These are phyloP conservation scores for Macrobrachium nipponense DNA, from an alignment of 1,140 invertebrate genomes.

Conservation along the genomic window DNA sequence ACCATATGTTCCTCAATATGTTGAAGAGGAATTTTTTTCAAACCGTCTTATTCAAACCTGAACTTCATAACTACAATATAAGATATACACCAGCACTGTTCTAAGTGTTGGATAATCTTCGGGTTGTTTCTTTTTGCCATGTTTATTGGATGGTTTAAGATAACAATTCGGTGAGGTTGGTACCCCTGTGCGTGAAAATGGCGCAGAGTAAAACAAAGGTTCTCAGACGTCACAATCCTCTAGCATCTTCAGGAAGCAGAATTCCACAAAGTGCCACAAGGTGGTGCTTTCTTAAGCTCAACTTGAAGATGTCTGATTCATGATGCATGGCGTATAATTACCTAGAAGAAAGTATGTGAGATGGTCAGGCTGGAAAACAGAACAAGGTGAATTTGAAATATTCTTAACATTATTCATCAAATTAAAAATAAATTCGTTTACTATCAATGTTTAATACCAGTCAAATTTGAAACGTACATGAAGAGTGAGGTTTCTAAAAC, in stretches of 20 bases:
- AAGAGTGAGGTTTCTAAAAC: no score
- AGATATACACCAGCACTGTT: conserved; percentile 58
- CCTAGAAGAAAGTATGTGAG: neutral
- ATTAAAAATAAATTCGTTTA: no score
- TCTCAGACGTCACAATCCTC: conserved; percentile 27
- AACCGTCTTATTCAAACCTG: conserved; percentile 51
- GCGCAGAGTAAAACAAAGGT: conserved; percentile 41
- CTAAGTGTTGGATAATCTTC: conserved; percentile 60
- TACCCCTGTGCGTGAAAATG: conserved; percentile 60
- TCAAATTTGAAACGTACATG: no score
- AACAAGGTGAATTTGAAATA: no score
- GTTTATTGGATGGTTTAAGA: conserved; percentile 55
- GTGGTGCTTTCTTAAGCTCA: conserved; percentile 20
- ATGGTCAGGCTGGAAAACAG: no score
- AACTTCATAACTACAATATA: conserved; percentile 48
- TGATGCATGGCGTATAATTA: conserved; percentile 8
- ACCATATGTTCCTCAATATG: conserved; percentile 48
- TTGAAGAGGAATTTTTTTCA: conserved; percentile 42
- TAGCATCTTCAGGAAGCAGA: conserved; percentile 28
- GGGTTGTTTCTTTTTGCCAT: conserved; percentile 51
- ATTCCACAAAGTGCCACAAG: conserved; percentile 22
- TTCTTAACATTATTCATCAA: no score
- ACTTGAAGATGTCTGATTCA: conserved; percentile 17
- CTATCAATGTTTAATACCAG: no score
- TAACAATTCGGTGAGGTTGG: conserved; percentile 50